Base-by-base conservation (phyloP, 2,113 vertebrate genomes). In the Lathamus discolor region DNA sequence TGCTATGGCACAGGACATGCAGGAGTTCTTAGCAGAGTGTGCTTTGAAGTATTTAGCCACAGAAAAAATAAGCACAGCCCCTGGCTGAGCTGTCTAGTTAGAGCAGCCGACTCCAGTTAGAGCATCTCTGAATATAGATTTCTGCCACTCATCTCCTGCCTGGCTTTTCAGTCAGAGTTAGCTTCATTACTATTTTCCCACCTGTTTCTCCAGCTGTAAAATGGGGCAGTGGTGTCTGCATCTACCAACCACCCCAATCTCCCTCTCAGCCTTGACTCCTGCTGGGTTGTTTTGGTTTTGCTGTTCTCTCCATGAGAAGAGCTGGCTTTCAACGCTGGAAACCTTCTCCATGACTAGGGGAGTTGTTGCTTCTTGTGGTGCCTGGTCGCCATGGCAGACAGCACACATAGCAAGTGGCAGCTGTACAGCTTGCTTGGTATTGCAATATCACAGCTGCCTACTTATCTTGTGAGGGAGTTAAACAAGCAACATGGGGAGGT, bases 291-390 rank as follows among this genome's bases (percentile, higher is more conserved):
- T 86, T 75, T 67, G 23, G 6, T 35, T 94, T 51, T 51, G 69
- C 19, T 79, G 11, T 67, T 51, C 44, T 70, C 11, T 77, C 69
- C 27, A 5, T 37, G 68, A 37, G 48, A 59, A 73, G 24, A 88
- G 27, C 39, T 23, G 18, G 10, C 31, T 83, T 87, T 62, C 1
- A 6, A 17, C 2, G 17, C 37, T 76, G 46, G 41, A 70, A 80
- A 41, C 23, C 24, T 61, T 68, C 48, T 79, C 37, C 15, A 2
- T 43, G 41, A 49, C 15, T 0, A 79, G 41, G 13, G 35, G 17
- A 82, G 14, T 0, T 0, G 41, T 6, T 44, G 37, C 17, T 82
- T n/a, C 62, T 28, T 1, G 4, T 52, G 16, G 52, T 6, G 23
- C 44, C 59, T 43, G 37, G 22, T 10, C 23, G 13, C 37, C 0